These are phyloP conservation scores for Sebastes kiyomatsui DNA, from an alignment of 2,797 vertebrate genomes.

Conservation along the genomic window DNA sequence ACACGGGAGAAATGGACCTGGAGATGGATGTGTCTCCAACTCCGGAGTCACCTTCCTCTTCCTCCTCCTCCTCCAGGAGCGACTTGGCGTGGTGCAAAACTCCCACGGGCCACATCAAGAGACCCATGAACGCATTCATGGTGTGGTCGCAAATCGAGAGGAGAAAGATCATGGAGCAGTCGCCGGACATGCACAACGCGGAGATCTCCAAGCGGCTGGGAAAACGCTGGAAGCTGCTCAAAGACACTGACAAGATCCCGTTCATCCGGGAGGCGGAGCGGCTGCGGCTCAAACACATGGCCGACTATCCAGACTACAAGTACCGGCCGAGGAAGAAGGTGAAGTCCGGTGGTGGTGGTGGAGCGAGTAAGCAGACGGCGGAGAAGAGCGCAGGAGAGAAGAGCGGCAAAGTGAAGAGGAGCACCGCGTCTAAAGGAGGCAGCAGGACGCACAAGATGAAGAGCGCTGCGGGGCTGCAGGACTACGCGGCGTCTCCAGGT, in stretches of 20 bases:
- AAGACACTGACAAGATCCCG: conserved; percentile 97
- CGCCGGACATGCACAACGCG: conserved; percentile 98
- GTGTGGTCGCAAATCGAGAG: conserved; percentile 95
- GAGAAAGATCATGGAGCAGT: conserved; percentile 98
- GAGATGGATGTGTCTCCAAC: conserved; percentile 94
- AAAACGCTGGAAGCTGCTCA: conserved; percentile 98
- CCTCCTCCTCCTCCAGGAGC: conserved; percentile 87
- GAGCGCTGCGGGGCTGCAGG: conserved; percentile 65
- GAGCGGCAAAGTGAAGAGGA: conserved; percentile 77
- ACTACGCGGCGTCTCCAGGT: conserved; percentile 72
- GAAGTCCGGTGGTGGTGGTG: conserved; percentile 83
- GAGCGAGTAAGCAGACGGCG: conserved; percentile 69
- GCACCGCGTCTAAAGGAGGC: conserved; percentile 78
- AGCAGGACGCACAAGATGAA: conserved; percentile 85
- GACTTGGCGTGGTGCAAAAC: conserved; percentile 98
- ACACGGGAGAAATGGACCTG: conserved; percentile 93
- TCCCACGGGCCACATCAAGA: conserved; percentile 95
- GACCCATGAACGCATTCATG: conserved; percentile 97
- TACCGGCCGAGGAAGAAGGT: conserved; percentile 98
- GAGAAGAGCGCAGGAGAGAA: conserved; percentile 81
- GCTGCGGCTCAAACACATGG: conserved; percentile 98
- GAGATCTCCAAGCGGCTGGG: conserved; percentile 99
- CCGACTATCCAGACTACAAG: conserved; percentile 99
- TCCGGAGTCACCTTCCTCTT: conserved; percentile 77
- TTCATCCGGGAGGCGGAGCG: conserved; percentile 98